Evolutionary conservation across 2,113 vertebrate genomes (phyloP).

Genomic region (Festucalex cinctus): DNA sequence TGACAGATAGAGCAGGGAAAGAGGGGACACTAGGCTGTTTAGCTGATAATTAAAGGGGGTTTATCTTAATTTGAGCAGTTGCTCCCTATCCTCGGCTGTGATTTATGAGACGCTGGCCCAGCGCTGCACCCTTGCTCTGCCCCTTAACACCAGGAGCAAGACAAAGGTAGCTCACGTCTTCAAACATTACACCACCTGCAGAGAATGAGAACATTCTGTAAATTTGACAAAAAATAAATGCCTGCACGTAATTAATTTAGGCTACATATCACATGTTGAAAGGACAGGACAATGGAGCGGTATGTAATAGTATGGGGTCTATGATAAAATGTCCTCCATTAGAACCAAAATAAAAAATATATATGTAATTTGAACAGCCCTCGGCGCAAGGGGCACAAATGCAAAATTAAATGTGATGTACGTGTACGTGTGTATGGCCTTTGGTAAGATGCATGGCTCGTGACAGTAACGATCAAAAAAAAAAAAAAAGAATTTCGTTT

Average conservation of each 20-base stretch:
- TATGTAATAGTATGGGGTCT: too few species aligned
- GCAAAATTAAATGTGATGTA: too few species aligned
- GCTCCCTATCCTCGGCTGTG: constrained; percentile 77
- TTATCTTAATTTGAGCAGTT: constrained; percentile 84
- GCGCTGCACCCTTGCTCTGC: constrained; percentile 54
- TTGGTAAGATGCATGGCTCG: too few species aligned
- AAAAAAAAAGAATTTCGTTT: too few species aligned
- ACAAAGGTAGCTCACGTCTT: constrained; percentile 52
- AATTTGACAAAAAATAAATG: not conserved
- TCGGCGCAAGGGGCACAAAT: too few species aligned
- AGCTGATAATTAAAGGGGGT: constrained; percentile 75
- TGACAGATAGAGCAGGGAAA: constrained; percentile 59
- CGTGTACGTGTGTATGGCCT: too few species aligned
- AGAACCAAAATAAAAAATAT: too few species aligned
- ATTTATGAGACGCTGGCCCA: constrained; percentile 71
- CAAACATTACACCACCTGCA: constrained; percentile 47
- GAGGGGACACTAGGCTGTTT: constrained; percentile 70
- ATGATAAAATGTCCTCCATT: too few species aligned
- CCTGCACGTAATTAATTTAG: constrained; percentile 38
- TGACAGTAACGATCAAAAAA: too few species aligned
- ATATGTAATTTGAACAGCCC: too few species aligned
- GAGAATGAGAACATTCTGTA: too few species aligned
- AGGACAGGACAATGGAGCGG: too few species aligned
- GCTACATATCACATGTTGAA: constrained; percentile 12
- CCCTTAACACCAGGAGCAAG: constrained; percentile 60